These are phyloP conservation scores for Sipha flava DNA, from an alignment of 1,140 invertebrate genomes.

Conservation along the genomic window DNA sequence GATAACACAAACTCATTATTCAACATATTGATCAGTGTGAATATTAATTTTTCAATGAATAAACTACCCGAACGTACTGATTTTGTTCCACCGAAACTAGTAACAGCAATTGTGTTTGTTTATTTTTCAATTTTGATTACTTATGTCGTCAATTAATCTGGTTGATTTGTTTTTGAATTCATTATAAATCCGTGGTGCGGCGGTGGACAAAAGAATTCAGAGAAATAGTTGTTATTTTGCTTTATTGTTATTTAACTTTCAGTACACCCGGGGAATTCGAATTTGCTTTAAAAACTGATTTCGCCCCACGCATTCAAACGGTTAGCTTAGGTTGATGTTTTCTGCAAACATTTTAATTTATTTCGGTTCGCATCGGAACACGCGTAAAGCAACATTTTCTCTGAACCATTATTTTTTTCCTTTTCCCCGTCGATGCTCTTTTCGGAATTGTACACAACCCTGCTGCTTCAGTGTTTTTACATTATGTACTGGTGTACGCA, in stretches of 20 bases:
- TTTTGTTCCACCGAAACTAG: too few relatives aligned
- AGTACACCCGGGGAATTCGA: neutral
- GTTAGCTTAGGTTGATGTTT: neutral
- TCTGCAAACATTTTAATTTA: conserved; percentile 6
- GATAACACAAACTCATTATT: too few relatives aligned
- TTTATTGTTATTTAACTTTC: conserved; percentile 16
- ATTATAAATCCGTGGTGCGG: neutral
- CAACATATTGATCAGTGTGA: too few relatives aligned
- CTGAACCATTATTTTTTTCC: neutral
- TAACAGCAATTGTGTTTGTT: neutral
- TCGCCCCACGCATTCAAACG: neutral
- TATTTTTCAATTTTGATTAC: neutral
- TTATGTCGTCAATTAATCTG: neutral
- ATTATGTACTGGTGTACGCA: too few relatives aligned
- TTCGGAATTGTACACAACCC: neutral
- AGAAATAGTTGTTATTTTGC: neutral
- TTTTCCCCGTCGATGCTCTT: too few relatives aligned
- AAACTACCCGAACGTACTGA: too few relatives aligned
- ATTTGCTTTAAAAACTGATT: conserved; percentile 1
- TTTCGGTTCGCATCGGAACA: neutral
- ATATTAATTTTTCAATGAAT: too few relatives aligned
- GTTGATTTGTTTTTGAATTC: neutral
- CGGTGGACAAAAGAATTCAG: neutral
- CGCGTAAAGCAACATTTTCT: neutral
- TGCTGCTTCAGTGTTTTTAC: too few relatives aligned